Percentiles rank a stretch among this genome's conserved stretches.
phyloP scores from a whole-genome alignment of 2,888 invertebrate genomes.

The Strigamia transsilvanica region DNA sequence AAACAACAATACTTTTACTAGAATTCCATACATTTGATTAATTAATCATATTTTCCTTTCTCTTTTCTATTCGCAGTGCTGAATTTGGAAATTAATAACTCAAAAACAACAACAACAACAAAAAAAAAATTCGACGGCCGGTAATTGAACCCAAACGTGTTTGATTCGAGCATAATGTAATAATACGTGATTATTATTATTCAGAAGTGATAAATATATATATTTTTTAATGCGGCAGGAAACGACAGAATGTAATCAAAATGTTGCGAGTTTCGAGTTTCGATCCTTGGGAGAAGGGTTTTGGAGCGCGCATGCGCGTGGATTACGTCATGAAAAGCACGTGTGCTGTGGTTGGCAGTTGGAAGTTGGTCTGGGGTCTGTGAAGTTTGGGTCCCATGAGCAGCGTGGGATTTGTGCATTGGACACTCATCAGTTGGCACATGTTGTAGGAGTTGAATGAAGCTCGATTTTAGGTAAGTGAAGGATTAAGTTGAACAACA shows the following conservation, averaged over 20 bases:
- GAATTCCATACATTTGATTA: no score
- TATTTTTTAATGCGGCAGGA: background rate
- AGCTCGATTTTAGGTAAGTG: constrained; percentile 29
- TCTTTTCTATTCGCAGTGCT: background rate
- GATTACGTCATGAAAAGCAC: constrained; percentile 23
- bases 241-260: background rate
- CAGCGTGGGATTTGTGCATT: constrained; percentile 38
- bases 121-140: no score
- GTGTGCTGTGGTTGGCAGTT: constrained; percentile 44
- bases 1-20: no score
- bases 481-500: background rate
- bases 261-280: constrained; percentile 32
- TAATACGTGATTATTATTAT: background rate
- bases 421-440: background rate
- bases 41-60: background rate
- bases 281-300: background rate
- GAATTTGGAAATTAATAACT: background rate
- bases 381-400: constrained; percentile 42
- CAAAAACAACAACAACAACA: no score
- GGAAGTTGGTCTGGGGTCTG: constrained; percentile 43
- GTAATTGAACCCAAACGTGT: no score
- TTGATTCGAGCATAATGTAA: no score
- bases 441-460: background rate
- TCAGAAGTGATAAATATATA: background rate
- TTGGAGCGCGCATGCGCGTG: background rate